Percentiles rank a stretch among this genome's conserved stretches.
phyloP scores from a whole-genome alignment of 2,113 vertebrate genomes.

The Mixornis gularis region DNA sequence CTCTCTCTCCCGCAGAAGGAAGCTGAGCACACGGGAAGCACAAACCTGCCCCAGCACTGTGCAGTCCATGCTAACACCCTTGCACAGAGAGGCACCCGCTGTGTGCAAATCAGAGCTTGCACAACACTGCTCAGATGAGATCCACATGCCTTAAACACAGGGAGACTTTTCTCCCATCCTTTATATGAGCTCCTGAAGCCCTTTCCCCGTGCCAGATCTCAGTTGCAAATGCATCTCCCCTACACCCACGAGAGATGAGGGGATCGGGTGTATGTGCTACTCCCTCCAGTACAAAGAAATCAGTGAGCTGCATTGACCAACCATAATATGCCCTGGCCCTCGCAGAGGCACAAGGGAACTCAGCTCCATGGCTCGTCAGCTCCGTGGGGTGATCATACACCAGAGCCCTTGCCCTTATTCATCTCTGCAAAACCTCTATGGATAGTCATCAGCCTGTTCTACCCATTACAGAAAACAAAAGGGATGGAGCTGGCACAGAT shows the following conservation, averaged over 20 bases:
- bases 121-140: background rate
- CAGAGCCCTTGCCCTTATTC: background rate
- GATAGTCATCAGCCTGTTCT: background rate
- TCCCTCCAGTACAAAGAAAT: background rate
- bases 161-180: background rate
- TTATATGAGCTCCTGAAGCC: fast-evolving
- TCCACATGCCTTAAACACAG: background rate
- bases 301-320: background rate
- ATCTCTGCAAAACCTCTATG: fast-evolving
- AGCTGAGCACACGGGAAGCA: fast-evolving
- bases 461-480: background rate
- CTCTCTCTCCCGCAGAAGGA: fast-evolving
- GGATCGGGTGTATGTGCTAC: fast-evolving
- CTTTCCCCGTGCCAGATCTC: fast-evolving
- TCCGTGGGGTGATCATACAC: background rate
- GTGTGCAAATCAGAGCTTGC: background rate
- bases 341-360: fast-evolving
- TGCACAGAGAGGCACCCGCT: fast-evolving
- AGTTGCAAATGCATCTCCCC: background rate
- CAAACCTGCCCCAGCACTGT: background rate
- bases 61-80: background rate
- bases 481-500: background rate
- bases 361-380: fast-evolving
- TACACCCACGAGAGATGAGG: background rate
- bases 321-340: fast-evolving